Conservation (phyloP, 2,113 vertebrate genomes). For the Dipodomys spectabilis region DNA sequence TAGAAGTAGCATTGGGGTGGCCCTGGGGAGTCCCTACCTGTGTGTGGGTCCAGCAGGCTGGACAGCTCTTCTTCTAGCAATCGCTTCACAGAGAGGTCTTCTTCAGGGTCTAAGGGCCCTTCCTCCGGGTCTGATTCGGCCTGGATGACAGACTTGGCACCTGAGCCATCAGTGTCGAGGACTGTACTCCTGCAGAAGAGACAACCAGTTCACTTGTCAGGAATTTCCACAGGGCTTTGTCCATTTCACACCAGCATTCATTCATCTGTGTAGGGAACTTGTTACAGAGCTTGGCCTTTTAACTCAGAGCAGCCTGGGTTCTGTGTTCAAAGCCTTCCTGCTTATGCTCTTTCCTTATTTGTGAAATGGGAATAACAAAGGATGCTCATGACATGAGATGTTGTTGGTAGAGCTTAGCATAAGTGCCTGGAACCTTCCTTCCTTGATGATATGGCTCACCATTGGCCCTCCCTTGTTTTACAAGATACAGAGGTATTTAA, state of each 20-base stretch:
- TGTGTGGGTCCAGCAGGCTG: slow-evolving; percentile 87
- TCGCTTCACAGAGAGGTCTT: slow-evolving; percentile 90
- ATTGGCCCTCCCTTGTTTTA: neutral
- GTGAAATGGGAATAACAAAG: neutral
- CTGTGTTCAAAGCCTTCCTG: neutral
- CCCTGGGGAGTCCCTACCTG: slow-evolving; percentile 84
- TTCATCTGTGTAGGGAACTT: neutral
- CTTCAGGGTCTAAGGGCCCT: slow-evolving; percentile 88
- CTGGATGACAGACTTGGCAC: slow-evolving; percentile 92
- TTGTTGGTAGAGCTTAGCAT: neutral
- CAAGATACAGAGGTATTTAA: neutral
- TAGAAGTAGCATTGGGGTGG: neutral
- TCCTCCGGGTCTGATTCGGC: slow-evolving; percentile 92
- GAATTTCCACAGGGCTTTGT: neutral
- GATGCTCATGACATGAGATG: neutral
- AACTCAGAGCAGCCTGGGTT: neutral
- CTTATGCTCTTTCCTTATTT: neutral
- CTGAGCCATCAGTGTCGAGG: slow-evolving; percentile 91
- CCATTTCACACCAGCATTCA: neutral
- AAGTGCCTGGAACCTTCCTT: neutral
- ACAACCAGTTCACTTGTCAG: neutral
- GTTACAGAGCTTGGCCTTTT: neutral
- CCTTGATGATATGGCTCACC: neutral
- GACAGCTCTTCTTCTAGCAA: slow-evolving; percentile 92
- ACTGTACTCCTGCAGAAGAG: slow-evolving; percentile 85